A percentile compares a stretch with the other conserved stretches of the same genome.
Evolutionary conservation across 2,797 vertebrate genomes (phyloP).

Genomic region (Perodicticus potto): DNA sequence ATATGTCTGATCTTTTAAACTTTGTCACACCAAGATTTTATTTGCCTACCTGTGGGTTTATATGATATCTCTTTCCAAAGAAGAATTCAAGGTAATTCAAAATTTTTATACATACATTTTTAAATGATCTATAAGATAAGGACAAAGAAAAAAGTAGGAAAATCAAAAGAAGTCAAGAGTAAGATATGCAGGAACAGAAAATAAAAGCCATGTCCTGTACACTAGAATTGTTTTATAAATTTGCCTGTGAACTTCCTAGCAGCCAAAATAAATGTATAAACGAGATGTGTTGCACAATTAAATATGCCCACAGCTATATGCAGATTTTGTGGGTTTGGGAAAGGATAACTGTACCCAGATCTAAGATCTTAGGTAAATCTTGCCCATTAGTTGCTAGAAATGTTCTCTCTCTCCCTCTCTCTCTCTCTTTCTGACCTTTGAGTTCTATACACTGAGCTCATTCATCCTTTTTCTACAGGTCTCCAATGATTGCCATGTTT

Average conservation of each 20-base stretch:
- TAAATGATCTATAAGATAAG: conserved; percentile 23
- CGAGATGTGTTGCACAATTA: background rate
- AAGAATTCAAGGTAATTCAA: background rate
- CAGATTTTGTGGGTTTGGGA: background rate
- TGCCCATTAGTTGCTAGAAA: background rate
- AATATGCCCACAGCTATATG: background rate
- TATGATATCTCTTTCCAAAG: background rate
- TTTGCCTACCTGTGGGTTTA: conserved; percentile 2
- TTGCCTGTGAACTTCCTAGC: conserved; percentile 17
- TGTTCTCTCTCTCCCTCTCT: background rate
- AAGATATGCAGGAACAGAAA: background rate
- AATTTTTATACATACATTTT: conserved; percentile 40
- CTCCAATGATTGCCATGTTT: background rate
- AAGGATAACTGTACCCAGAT: background rate
- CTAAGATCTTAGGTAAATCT: conserved; percentile 28
- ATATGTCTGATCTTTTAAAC: background rate
- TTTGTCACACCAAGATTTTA: conserved; percentile 31
- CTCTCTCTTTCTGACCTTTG: background rate
- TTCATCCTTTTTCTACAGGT: background rate
- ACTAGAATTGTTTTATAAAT: background rate
- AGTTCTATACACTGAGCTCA: background rate
- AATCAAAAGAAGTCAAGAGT: background rate
- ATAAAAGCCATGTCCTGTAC: background rate
- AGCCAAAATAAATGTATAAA: conserved; percentile 47
- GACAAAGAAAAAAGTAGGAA: background rate